These are phyloP conservation scores for Pollicipes pollicipes DNA, from an alignment of 1,140 invertebrate species.

Conservation along the genomic window DNA sequence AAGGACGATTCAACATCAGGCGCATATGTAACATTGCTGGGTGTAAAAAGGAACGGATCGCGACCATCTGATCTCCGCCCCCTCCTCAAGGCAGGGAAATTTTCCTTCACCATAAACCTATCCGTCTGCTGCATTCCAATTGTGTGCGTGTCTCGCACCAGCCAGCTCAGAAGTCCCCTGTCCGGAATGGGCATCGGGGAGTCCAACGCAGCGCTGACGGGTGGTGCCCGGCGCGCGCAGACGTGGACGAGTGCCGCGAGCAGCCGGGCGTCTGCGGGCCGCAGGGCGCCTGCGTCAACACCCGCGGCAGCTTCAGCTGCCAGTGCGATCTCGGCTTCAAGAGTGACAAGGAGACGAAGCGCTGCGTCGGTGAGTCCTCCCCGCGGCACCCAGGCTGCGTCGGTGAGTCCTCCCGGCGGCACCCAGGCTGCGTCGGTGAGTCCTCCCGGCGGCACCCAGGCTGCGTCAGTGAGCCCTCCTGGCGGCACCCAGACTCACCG, in stretches of 20 bases:
- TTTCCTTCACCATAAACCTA: too few species aligned
- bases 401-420: conserved; percentile 23
- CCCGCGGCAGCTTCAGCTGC: conserved; percentile 65
- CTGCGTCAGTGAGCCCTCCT: conserved; percentile 30
- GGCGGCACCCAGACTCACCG: background rate
- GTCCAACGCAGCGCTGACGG: too few species aligned
- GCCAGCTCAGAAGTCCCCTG: too few species aligned
- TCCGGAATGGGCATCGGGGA: too few species aligned
- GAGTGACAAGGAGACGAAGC: conserved; percentile 32
- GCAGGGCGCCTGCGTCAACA: conserved; percentile 71
- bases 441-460: conserved; percentile 14
- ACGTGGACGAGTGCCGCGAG: conserved; percentile 44
- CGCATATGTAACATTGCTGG: too few species aligned
- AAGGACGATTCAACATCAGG: too few species aligned
- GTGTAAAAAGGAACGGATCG: too few species aligned
- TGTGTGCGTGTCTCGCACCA: too few species aligned
- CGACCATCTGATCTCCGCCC: too few species aligned
- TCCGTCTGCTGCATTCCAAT: too few species aligned
- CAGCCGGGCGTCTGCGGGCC: conserved; percentile 35
- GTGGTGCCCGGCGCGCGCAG: too few species aligned
- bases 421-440: conserved; percentile 31
- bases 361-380: conserved; percentile 31
- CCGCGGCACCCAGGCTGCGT: conserved; percentile 28
- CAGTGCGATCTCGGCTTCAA: conserved; percentile 33
- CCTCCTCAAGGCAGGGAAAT: too few species aligned